A percentile compares a stretch with the other conserved stretches of the same genome.
Conservation (phyloP, 2,797 vertebrate genomes). For the Xenops minutus region DNA sequence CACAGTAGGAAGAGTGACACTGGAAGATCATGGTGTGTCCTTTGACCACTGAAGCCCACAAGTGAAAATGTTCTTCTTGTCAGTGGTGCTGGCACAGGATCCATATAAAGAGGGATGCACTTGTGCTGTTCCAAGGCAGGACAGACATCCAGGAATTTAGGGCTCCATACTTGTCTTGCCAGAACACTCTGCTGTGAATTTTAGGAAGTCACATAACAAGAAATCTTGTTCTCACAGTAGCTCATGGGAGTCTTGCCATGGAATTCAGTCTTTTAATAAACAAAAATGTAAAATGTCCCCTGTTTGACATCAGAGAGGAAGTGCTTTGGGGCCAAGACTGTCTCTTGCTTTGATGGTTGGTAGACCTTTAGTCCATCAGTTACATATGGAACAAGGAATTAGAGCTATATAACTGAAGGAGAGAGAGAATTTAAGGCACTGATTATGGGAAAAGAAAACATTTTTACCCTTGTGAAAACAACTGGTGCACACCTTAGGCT, state of each 20-base stretch:
- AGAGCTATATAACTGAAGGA: neutral
- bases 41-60: neutral
- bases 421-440: neutral
- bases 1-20: neutral
- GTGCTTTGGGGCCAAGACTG: neutral
- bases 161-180: neutral
- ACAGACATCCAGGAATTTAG: neutral
- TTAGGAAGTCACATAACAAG: neutral
- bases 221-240: neutral
- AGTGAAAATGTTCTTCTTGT: neutral
- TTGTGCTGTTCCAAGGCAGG: neutral
- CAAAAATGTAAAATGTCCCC: neutral
- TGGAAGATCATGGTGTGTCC: neutral
- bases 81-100: neutral
- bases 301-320: neutral
- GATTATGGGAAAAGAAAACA: neutral
- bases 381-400: neutral
- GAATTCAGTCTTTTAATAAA: neutral
- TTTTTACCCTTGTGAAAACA: neutral
- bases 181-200: neutral
- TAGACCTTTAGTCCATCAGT: neutral
- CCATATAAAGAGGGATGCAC: neutral
- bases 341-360: neutral
- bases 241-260: neutral
- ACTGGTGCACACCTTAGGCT: neutral